Evolutionary conservation across 2,888 invertebrate genomes (phyloP).

Genomic region (Polyommatus iphigenia): DNA sequence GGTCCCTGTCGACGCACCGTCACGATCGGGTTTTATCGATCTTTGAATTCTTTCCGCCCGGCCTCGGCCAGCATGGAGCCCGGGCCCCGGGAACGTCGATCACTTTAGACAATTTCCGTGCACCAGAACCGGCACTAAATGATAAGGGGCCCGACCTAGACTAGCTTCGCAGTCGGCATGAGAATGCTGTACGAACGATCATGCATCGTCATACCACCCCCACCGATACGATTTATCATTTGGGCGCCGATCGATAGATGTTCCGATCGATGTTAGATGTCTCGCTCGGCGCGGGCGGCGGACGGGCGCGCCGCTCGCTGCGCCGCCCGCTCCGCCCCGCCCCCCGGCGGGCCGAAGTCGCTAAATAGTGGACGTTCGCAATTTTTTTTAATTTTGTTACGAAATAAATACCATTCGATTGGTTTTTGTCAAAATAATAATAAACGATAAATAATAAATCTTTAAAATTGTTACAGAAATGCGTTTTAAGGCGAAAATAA

Average conservation of each 20-base stretch:
- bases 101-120: conserved; percentile 63
- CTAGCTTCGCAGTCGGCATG: conserved; percentile 67
- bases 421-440: background rate
- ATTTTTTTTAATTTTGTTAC: too few species aligned
- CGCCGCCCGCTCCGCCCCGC: background rate
- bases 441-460: background rate
- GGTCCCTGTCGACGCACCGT: conserved; percentile 45
- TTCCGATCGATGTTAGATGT: conserved; percentile 66
- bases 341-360: background rate
- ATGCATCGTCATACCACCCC: conserved; percentile 53
- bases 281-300: conserved; percentile 53
- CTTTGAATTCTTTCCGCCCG: conserved; percentile 18
- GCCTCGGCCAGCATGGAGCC: conserved; percentile 17
- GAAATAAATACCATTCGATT: background rate
- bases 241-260: conserved; percentile 67
- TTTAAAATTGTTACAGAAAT: background rate
- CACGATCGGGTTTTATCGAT: conserved; percentile 24
- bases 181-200: conserved; percentile 55
- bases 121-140: conserved; percentile 76
- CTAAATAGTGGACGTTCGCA: too few species aligned
- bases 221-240: conserved; percentile 73
- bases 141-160: conserved; percentile 67
- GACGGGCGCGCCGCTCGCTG: background rate
- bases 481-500: background rate
- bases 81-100: conserved; percentile 37